Evolutionary conservation across 2,888 invertebrate genomes (phyloP), one percentile per base, ranked within the genome.

Genomic region (Cephalotes varians): DNA sequence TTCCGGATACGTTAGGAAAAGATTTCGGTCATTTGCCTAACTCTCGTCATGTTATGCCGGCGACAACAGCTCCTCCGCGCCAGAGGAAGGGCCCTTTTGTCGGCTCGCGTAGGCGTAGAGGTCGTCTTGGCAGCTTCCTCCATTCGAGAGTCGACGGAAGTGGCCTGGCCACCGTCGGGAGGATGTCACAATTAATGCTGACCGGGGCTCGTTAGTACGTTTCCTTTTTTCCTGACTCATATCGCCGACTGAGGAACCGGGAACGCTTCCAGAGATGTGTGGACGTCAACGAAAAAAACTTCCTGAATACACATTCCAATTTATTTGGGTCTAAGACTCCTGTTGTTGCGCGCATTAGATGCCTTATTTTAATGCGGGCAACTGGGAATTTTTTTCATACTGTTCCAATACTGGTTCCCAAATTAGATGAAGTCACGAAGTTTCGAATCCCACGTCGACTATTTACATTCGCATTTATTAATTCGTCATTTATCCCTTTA

Each of bases 181-280:
- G 94, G 94, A 94, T 94, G 94, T 93, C 91, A 93, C 94, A 94
- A 94, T 94, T 94, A 94, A 93, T 92, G 92, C 88, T 92, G 94
- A 93, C 93, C 93, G 91, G 90, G 90, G 90, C 93, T 93, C 92
- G 92, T 93, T 93, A 93, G 93, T 91, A 91, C 93, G 90, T 93
- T 94, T 94, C 93, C 93, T 93, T 92, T 93, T 93, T 92, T 91
- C 91, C 92, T 93, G 92, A 92, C 87, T 93, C 92, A 93, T 91
- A 69, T 79, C 77, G 88, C 87, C 89, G 90, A 86, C 58, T 76
- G 71, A 81, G 85, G 67, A 73, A 69, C 31, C 81, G 84, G 77
- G 83, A 18, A 54, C 65, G 3, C 40, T 31, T 65, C 18, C 21
- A 49, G 18, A 74, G 49, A 37, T 15, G 74, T 18, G 21, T 37